Evolutionary conservation across 2,113 vertebrate species (phyloP), one percentile per base, ranked within the genome.

Genomic region (Aspidoscelis tigris): DNA sequence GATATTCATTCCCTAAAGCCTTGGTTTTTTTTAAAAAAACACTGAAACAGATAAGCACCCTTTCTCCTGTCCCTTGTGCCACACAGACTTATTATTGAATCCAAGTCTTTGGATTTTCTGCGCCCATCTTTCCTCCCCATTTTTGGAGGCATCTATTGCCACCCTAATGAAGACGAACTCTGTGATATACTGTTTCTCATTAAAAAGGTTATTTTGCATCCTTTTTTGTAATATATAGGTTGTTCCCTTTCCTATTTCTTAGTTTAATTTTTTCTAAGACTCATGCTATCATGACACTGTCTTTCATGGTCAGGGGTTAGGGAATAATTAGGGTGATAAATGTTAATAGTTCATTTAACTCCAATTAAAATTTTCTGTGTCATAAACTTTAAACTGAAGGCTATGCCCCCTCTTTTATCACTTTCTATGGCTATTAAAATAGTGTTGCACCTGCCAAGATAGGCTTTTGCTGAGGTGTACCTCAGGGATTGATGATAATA

Each of bases 311-410:
- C 89, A 90, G 78, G 88, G 89, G 83, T 69, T 91, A 78, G 65
- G 61, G 61, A 89, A 89, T 64, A 87, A 88, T 93, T 86, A 87
- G 89, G 88, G 79, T 88, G 92, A 89, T 86, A 91, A 84, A 91
- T 82, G 72, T 89, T 89, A 92, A 77, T 80, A 66, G 78, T 84
- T 91, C 91, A 92, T 92, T 93, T 88, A 91, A 91, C 75, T 87
- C 53, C 74, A 84, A 91, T 84, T 91, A 89, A 82, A 91, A 73
- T 87, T 89, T 92, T 92, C 86, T 85, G 58, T 87, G 47, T 92
- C 76, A 4, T 90, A 93, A 91, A 87, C 86, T 73, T 91, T 90
- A 88, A 91, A 90, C 89, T 78, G 91, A 90, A 92, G 84, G 82
- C 84, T 86, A 85, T n/a, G 76, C 8, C 16, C 43, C 76, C 83